Evolutionary conservation across 1,140 invertebrate genomes (phyloP).

Genomic region (Heliconius nattereri): DNA sequence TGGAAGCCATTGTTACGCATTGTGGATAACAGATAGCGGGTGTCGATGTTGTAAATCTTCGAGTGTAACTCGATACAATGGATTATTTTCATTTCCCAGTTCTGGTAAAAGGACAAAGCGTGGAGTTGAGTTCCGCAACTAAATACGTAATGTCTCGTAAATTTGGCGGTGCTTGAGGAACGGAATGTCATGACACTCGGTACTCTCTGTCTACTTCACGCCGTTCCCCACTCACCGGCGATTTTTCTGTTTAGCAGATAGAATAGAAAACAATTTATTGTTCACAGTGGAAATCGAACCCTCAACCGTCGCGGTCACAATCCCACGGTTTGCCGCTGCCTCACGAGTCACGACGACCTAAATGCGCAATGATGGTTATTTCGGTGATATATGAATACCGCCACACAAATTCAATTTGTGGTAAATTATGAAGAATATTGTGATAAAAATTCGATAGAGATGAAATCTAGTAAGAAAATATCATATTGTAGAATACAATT

Average conservation of each 20-base stretch:
- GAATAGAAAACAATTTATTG: background rate
- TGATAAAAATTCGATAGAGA: background rate
- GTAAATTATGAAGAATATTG: constrained; percentile 7
- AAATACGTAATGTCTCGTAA: too few relatives aligned
- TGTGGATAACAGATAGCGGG: too few relatives aligned
- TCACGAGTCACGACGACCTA: too few relatives aligned
- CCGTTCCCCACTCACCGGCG: too few relatives aligned
- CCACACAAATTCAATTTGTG: background rate
- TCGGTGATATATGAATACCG: background rate
- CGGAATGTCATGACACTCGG: background rate
- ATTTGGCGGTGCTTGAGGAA: too few relatives aligned
- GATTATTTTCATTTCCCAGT: too few relatives aligned
- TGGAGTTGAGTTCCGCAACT: too few relatives aligned
- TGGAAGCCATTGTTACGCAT: too few relatives aligned
- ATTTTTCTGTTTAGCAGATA: too few relatives aligned
- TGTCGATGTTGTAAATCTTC: too few relatives aligned
- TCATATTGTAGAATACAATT: background rate
- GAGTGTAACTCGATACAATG: too few relatives aligned
- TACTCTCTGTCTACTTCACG: background rate
- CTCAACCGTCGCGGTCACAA: background rate
- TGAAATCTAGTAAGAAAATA: background rate
- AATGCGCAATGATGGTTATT: background rate
- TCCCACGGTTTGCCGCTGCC: background rate
- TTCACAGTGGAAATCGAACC: background rate
- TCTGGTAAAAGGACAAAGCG: too few relatives aligned